These are phyloP conservation scores for Cataglyphis rosenhaueri DNA, from an alignment of 2,888 invertebrate species.

Conservation along the genomic window DNA sequence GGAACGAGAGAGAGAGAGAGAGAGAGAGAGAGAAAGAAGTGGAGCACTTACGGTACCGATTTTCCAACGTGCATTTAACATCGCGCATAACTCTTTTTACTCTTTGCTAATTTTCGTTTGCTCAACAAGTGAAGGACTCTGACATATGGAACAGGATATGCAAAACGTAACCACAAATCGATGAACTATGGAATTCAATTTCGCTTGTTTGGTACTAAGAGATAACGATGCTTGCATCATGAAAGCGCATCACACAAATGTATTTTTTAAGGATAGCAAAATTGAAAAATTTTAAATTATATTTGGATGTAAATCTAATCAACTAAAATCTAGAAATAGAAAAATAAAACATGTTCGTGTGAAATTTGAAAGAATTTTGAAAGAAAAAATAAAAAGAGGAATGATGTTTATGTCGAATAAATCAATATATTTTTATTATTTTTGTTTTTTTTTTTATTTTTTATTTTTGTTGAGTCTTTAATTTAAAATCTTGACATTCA, in stretches of 20 bases:
- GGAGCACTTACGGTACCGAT: conserved; percentile 84
- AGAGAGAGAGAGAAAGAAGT: conserved; percentile 74
- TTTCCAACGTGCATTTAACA: conserved; percentile 77
- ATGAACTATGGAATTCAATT: conserved; percentile 25
- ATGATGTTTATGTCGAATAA: background rate
- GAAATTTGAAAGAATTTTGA: background rate
- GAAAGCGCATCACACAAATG: background rate
- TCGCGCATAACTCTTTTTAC: conserved; percentile 46
- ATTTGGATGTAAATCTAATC: background rate
- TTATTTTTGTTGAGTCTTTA: background rate
- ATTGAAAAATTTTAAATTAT: background rate
- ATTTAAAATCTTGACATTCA: background rate
- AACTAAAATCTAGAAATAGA: background rate
- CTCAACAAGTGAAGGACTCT: conserved; percentile 39
- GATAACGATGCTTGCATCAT: background rate
- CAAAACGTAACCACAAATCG: conserved; percentile 13
- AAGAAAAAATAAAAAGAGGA: background rate
- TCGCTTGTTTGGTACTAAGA: background rate
- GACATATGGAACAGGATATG: conserved; percentile 17
- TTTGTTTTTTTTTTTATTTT: background rate
- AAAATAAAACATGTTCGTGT: background rate
- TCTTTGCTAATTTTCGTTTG: conserved; percentile 37
- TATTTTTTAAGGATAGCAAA: background rate
- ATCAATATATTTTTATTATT: background rate
- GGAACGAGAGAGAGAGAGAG: conserved; percentile 19